Evolutionary conservation across 1,140 invertebrate genomes (phyloP).

Genomic region (Campoletis sonorensis): DNA sequence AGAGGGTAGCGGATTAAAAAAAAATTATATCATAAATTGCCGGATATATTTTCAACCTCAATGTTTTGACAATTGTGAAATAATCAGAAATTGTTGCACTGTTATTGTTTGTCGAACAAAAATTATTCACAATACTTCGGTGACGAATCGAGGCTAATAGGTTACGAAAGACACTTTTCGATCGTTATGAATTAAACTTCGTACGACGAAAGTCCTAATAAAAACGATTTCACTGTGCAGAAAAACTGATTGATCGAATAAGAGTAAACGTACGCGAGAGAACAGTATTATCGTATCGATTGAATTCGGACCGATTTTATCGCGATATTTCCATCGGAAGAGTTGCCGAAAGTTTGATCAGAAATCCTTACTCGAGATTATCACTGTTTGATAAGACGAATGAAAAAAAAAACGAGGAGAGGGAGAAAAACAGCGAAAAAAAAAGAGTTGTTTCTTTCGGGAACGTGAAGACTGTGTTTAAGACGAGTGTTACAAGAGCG

Average conservation of each 20-base stretch:
- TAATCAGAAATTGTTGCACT: too few relatives aligned
- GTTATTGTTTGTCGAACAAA: too few relatives aligned
- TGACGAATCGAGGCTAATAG: neutral
- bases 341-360: neutral
- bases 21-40: conserved; percentile 11
- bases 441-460: neutral
- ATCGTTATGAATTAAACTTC: neutral
- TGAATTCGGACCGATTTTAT: neutral
- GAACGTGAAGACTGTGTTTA: neutral
- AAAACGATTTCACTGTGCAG: neutral
- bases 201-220: neutral
- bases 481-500: conserved; percentile 31
- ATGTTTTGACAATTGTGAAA: too few relatives aligned
- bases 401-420: conserved; percentile 20
- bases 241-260: neutral
- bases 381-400: conserved; percentile 16
- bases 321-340: neutral
- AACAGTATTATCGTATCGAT: too few relatives aligned
- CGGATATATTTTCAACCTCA: neutral
- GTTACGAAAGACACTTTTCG: too few relatives aligned
- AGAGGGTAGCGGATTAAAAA: neutral
- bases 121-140: conserved; percentile 15
- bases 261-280: too few relatives aligned
- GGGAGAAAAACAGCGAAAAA: too few relatives aligned
- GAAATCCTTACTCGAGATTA: neutral